Evolutionary conservation across 2,113 vertebrate species (phyloP), one percentile per base, ranked within the genome.

Genomic region (Ancistrus triradiatus): DNA sequence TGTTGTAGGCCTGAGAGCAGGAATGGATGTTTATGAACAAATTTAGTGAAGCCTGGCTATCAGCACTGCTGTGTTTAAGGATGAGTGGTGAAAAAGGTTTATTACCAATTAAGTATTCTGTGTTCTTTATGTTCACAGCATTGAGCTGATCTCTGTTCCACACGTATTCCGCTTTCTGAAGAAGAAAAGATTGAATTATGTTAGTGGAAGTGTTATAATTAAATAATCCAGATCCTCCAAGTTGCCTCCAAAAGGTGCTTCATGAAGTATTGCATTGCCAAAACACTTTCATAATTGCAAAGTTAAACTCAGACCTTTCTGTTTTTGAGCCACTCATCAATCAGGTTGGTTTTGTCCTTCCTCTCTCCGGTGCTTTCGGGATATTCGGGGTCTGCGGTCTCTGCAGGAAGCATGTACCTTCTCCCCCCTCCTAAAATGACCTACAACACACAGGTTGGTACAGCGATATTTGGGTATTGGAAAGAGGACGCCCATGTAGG

Each of bases 361-460:
- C 89, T 59, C 1, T 1, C 4, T 52, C 88, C 89, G 0, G 0
- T 69, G 0, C 0, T 0, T 0, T 0, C 0, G 13, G 74, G 10
- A 69, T 91, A 90, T 69, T 91, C 90, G 14, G 86, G 88, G 47
- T 91, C 90, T 18, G 0, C 0, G 0, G 17, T 51, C 0, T 15
- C 38, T 0, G 2, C 63, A 7, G 85, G 74, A 42, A 84, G 72
- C 89, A 90, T 91, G 63, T 91, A 91, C 15, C 28, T 24, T 60
- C 90, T 82, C 7, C 90, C 90, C 56, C 90, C 90, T 31, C 89
- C 90, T 8, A 91, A 84, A 70, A 90, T 86, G 13, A 91, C 89
- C 89, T 91, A 18, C 25, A 59, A 8, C 9, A 27, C 13, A 66
- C 37, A 57, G 1, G n/a, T n/a, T n/a, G n/a, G n/a, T n/a, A n/a